phyloP scores from a whole-genome alignment of 1,140 invertebrate species.

The Grapholita molesta region DNA sequence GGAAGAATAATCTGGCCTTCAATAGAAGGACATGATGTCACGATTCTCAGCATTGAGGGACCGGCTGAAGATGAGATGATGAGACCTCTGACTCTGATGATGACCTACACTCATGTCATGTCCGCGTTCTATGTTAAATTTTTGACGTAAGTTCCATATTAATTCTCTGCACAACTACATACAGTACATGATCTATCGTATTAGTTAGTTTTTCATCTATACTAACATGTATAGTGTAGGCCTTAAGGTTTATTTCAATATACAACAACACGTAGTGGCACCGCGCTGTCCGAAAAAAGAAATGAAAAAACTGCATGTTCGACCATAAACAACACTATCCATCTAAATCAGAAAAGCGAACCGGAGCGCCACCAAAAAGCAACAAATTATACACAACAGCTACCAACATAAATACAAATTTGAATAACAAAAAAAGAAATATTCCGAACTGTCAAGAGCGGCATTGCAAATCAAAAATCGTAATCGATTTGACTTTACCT shows the following conservation, averaged over 20 bases:
- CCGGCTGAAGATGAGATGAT: no score
- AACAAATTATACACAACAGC: background rate
- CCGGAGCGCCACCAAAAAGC: background rate
- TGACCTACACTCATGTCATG: no score
- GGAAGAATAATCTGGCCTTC: no score
- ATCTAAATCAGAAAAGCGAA: background rate
- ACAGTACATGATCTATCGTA: no score
- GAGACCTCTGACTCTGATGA: no score
- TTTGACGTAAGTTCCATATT: no score
- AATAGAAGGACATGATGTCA: no score
- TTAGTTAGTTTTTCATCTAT: no score
- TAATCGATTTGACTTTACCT: background rate
- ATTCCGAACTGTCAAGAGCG: background rate
- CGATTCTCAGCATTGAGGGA: no score
- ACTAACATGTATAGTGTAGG: no score
- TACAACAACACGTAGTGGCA: conserved; percentile 15
- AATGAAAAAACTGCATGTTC: conserved; percentile 25
- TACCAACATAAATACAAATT: background rate
- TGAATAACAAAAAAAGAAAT: background rate
- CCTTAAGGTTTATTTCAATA: conserved; percentile 10
- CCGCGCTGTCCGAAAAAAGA: conserved; percentile 43
- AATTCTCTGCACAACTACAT: no score
- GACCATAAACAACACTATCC: background rate
- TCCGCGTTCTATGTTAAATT: no score
- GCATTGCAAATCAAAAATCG: conserved; percentile 22